phyloP scores from a whole-genome alignment of 2,888 invertebrate genomes.

The Aspidiotus rigidus region DNA sequence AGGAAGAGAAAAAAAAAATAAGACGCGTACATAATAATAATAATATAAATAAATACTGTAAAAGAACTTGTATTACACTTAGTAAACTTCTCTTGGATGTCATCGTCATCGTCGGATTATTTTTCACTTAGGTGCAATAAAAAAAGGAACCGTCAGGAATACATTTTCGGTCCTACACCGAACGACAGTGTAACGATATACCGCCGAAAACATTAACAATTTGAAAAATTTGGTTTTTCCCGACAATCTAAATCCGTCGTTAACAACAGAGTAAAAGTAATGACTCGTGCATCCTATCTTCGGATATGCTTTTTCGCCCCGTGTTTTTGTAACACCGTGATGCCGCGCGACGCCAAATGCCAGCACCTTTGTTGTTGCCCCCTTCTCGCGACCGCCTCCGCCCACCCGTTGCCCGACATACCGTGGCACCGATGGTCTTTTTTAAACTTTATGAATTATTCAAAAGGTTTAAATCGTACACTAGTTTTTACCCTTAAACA shows the following conservation, averaged over 20 bases:
- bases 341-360: conserved; percentile 29
- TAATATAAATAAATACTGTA: too few species aligned
- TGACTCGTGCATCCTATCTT: conserved; percentile 33
- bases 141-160: conserved; percentile 29
- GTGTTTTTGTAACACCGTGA: conserved; percentile 18
- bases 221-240: conserved; percentile 33
- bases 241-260: conserved; percentile 30
- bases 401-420: conserved; percentile 7
- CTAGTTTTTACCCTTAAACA: conserved; percentile 27
- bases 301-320: conserved; percentile 21
- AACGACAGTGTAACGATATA: not conserved
- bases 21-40: too few species aligned
- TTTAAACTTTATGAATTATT: conserved; percentile 32
- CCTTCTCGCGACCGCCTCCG: conserved; percentile 3
- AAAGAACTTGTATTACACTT: not conserved
- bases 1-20: not conserved
- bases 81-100: conserved; percentile 6
- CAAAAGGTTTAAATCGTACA: conserved; percentile 30
- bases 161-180: conserved; percentile 28
- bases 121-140: conserved; percentile 32
- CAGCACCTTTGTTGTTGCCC: conserved; percentile 31
- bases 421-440: conserved; percentile 33
- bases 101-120: conserved; percentile 26
- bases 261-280: conserved; percentile 32
- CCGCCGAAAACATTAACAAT: conserved; percentile 21